phyloP scores from a whole-genome alignment of 1,140 invertebrate genomes.

The Dendroctonus valens region DNA sequence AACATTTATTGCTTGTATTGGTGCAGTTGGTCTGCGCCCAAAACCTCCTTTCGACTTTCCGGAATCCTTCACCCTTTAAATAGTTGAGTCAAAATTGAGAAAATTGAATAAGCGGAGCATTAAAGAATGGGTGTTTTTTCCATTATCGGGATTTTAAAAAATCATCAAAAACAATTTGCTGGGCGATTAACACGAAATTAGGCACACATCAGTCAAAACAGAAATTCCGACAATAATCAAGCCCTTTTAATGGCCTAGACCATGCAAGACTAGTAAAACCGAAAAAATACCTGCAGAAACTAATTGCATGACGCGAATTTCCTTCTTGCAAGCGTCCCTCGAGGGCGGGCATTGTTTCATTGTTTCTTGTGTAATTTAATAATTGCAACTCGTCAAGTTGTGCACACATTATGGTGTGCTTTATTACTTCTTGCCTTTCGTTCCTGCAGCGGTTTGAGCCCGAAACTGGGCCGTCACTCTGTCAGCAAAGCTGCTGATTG shows the following conservation, averaged over 20 bases:
- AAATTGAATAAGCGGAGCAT: not conserved
- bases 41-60: no score
- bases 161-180: slow-evolving; percentile 25
- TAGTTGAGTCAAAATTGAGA: no score
- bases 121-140: slow-evolving; percentile 12
- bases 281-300: no score
- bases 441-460: not conserved
- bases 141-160: slow-evolving; percentile 23
- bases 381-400: slow-evolving; percentile 22
- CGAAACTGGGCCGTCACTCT: no score
- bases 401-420: slow-evolving; percentile 29
- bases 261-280: no score
- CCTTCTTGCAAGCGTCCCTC: no score
- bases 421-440: slow-evolving; percentile 25
- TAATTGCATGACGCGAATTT: no score
- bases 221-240: slow-evolving; percentile 21
- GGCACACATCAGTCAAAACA: not conserved
- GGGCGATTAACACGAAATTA: slow-evolving; percentile 16
- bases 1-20: no score
- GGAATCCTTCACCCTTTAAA: no score
- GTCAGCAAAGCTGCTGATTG: no score
- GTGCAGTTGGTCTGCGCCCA: no score
- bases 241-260: slow-evolving; percentile 7
- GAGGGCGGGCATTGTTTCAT: not conserved
- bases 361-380: slow-evolving; percentile 30